phyloP scores from a whole-genome alignment of 2,888 invertebrate species.

The Epirrita christyi region DNA sequence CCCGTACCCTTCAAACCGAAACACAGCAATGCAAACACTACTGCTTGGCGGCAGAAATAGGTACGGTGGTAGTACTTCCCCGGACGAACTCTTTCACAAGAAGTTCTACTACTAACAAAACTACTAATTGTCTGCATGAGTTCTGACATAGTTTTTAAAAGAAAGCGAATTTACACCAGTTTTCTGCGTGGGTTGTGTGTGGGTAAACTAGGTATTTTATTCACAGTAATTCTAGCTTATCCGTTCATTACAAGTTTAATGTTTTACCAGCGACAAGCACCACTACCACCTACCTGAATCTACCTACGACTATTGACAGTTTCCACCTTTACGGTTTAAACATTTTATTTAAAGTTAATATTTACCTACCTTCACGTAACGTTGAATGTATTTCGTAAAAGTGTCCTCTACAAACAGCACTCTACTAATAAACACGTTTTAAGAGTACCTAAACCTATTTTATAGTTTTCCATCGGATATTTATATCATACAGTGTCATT shows the following conservation, averaged over 20 bases:
- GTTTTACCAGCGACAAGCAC: too few species aligned
- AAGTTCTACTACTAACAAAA: too few species aligned
- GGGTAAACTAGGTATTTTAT: conserved; percentile 8
- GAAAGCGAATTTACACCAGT: background rate
- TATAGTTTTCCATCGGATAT: conserved; percentile 1
- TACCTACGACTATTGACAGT: conserved; percentile 21
- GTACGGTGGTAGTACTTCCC: too few species aligned
- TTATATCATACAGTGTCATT: too few species aligned
- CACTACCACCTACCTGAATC: background rate
- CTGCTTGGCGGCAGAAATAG: too few species aligned
- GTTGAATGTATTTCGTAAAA: conserved; percentile 39
- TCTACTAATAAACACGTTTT: conserved; percentile 34
- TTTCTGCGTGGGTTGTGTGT: conserved; percentile 4
- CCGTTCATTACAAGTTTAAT: background rate
- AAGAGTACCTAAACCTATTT: conserved; percentile 21
- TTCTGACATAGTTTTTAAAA: background rate
- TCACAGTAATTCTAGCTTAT: conserved; percentile 11
- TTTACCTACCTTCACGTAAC: conserved; percentile 36
- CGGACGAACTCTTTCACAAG: too few species aligned
- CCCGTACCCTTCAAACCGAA: too few species aligned
- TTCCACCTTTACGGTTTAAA: conserved; percentile 19
- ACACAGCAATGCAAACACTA: too few species aligned
- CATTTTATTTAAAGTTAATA: conserved; percentile 30
- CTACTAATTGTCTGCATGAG: too few species aligned
- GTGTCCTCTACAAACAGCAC: conserved; percentile 39